These are phyloP conservation scores for Narcine bancroftii DNA, from an alignment of 2,113 vertebrate species.

Conservation along the genomic window DNA sequence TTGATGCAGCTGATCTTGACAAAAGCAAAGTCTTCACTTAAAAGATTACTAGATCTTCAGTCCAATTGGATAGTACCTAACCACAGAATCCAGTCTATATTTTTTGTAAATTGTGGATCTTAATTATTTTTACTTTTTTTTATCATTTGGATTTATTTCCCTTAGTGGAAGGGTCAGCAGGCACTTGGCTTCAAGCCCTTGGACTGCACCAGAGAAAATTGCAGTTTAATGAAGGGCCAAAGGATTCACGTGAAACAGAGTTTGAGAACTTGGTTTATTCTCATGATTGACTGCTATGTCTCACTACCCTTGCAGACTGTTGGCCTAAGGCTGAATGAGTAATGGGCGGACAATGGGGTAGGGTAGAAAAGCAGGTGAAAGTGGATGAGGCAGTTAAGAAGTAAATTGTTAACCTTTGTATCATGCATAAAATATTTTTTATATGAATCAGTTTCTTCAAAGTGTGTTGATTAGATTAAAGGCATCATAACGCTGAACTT, in stretches of 20 bases:
- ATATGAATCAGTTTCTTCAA: neutral
- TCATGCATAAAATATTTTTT: neutral
- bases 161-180: neutral
- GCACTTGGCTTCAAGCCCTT: neutral
- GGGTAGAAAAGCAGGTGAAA: no score
- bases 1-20: no score
- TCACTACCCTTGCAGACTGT: neutral
- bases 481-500: neutral
- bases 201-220: neutral
- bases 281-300: neutral
- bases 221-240: neutral
- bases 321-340: no score
- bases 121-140: neutral
- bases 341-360: no score
- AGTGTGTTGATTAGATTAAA: neutral
- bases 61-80: no score
- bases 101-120: neutral
- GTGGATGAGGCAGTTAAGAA: no score
- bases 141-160: neutral
- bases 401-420: neutral
- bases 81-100: neutral
- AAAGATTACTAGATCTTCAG: no score
- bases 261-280: neutral
- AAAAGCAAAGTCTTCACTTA: no score
- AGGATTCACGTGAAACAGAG: neutral